Evolutionary conservation across 2,888 invertebrate genomes (phyloP), one percentile per base, ranked within the genome.

Genomic region (Eretmocerus hayati): DNA sequence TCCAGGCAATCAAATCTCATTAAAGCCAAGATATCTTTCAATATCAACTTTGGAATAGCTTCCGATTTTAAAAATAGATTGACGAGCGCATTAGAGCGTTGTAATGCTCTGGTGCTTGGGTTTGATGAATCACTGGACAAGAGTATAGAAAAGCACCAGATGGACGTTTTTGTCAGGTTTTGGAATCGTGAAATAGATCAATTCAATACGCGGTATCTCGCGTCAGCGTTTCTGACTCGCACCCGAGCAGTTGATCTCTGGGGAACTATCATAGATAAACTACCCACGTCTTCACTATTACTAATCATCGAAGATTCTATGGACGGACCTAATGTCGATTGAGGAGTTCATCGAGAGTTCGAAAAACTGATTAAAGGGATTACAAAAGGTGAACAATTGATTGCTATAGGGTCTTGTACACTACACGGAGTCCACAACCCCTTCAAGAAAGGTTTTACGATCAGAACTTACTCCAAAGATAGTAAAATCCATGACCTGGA

Each of bases 181-280:
- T 38, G 38, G 38, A 16, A 5, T 20, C 4, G 5, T 15, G 13
- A 4, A 19, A 6, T 9, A 18, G 11, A 38, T 20, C 18, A 38
- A 38, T 5, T 38, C 4, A 6, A 13, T 5, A 38, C 38, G 18
- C 6, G 21, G n/a, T 38, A 38, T 11, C 19, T 16, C 18, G 11
- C 22, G 13, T 41, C 41, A 6, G n/a, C 23, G 4, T 41, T 41
- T 41, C n/a, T 41, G 23, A 13, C n/a, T 15, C 47, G 52, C 46
- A 50, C 50, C 55, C 48, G 33, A 43, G 35, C 42, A 26, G 49
- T 42, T 53, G 53, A 56, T 22, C 18, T 41, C 11, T 46, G 46
- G 36, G 45, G 33, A 23, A 44, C 41, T 52, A 43, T 41, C 39
- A 41, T 41, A 41, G 6, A 22, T 20, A 32, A 13, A 8, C 13